phyloP scores from a whole-genome alignment of 2,113 vertebrate genomes.

The Alligator sinensis region DNA sequence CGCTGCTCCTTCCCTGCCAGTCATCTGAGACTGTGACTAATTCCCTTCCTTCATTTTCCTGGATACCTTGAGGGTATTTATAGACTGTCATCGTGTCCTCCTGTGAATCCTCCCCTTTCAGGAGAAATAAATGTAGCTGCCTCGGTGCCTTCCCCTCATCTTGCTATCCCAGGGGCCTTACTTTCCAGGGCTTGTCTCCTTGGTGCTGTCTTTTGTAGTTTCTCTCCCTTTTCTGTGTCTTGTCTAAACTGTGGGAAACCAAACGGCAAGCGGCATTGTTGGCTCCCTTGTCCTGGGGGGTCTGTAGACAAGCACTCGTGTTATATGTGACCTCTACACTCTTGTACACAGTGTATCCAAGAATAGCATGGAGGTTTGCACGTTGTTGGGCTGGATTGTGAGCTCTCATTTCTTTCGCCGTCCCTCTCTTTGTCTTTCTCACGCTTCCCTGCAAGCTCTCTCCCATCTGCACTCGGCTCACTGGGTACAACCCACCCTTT shows the following conservation, averaged over 20 bases:
- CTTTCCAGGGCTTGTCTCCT: neutral
- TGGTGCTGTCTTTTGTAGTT: neutral
- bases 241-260: neutral
- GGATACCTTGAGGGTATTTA: conserved; percentile 35
- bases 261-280: neutral
- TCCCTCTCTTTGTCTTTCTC: neutral
- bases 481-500: neutral
- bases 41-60: conserved; percentile 8
- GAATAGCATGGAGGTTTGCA: neutral
- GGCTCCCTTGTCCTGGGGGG: neutral
- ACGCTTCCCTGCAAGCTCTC: neutral
- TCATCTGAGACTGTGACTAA: conserved; percentile 39
- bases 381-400: neutral
- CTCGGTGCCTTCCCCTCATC: neutral
- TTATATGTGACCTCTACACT: neutral
- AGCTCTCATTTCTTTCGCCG: neutral
- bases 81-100: neutral
- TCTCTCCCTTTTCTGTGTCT: neutral
- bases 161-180: neutral
- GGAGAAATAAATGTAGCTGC: neutral
- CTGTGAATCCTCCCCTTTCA: neutral
- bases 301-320: neutral
- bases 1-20: neutral
- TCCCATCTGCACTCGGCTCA: too few species aligned
- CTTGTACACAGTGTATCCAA: neutral